phyloP scores from a whole-genome alignment of 1,140 invertebrate species.

The Bombus affinis region DNA sequence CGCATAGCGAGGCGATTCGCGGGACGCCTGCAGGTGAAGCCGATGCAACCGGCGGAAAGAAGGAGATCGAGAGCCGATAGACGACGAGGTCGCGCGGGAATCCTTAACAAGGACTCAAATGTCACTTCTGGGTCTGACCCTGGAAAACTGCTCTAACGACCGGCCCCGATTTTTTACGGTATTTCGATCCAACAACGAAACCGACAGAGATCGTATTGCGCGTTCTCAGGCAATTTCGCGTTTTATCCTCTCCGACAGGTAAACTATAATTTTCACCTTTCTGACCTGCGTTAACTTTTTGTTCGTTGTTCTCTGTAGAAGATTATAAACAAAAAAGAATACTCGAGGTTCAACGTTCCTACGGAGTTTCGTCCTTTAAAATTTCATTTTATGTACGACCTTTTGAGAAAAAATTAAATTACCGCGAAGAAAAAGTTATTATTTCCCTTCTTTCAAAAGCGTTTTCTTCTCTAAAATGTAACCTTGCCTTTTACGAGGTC shows the following conservation, averaged over 20 bases:
- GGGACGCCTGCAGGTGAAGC: constrained; percentile 51
- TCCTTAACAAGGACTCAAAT: constrained; percentile 61
- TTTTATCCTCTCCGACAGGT: neutral
- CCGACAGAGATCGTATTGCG: neutral
- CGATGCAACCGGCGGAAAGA: constrained; percentile 39
- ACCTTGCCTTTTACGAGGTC: neutral
- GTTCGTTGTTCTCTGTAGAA: neutral
- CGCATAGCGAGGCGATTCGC: constrained; percentile 41
- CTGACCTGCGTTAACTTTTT: neutral
- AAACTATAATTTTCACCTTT: neutral
- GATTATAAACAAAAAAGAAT: neutral
- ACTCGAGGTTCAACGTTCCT: neutral
- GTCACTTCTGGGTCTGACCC: constrained; percentile 49
- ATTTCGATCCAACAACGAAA: constrained; percentile 8
- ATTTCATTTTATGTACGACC: neutral
- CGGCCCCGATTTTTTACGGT: constrained; percentile 20
- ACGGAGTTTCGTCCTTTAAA: neutral
- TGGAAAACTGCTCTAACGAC: constrained; percentile 50
- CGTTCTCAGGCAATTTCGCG: constrained; percentile 21
- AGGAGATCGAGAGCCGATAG: constrained; percentile 40
- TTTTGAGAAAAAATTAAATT: neutral
- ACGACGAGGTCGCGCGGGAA: constrained; percentile 43
- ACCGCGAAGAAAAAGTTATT: neutral
- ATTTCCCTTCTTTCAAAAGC: neutral
- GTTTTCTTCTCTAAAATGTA: neutral